Evolutionary conservation across 2,888 invertebrate species (phyloP), one percentile per base, ranked within the genome.

Genomic region (Drosophila pegasa): DNA sequence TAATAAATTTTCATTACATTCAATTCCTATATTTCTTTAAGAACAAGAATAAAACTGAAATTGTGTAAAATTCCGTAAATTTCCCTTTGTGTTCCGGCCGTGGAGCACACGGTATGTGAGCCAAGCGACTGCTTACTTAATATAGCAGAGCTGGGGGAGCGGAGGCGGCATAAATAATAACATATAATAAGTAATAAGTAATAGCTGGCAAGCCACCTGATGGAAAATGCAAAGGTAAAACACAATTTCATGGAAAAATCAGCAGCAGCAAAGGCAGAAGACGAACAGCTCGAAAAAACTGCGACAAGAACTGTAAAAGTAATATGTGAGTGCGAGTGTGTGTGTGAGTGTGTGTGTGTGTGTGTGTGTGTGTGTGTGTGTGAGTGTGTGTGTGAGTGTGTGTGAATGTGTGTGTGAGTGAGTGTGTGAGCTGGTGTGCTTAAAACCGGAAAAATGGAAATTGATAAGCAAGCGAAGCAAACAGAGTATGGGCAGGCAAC

Each of bases 391-490:
- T 20, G 40, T 25, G 41, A 14, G 43, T 18, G 37, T 27, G 31
- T 29, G 31, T 38, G 55, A 51, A 50, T 51, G 52, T 47, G 43
- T 20, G 33, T 31, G 65, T 45, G 57, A 40, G 54, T 47, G 58
- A 40, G 38, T 41, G 60, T 61, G 55, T 62, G 64, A 58, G 51
- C 47, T 63, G 43, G 78, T 78, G 80, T 75, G 87, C 80, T 75
- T 81, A 71, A 81, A 81, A 78, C 81, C 81, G 87, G 81, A 80
- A 81, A 81, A 81, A 84, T 81, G 81, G 87, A 83, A 87, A 87
- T 83, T 81, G 81, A 80, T 84, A 80, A 86, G 74, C 80, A 77
- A 83, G 71, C 84, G 78, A 81, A 66, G 80, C 83, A 82, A 73
- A 68, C 83, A 54, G 74, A 67, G 65, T 48, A 63, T 61, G 81